Base-by-base conservation (phyloP, 2,113 vertebrate species). In the Psittacara wagleri region DNA sequence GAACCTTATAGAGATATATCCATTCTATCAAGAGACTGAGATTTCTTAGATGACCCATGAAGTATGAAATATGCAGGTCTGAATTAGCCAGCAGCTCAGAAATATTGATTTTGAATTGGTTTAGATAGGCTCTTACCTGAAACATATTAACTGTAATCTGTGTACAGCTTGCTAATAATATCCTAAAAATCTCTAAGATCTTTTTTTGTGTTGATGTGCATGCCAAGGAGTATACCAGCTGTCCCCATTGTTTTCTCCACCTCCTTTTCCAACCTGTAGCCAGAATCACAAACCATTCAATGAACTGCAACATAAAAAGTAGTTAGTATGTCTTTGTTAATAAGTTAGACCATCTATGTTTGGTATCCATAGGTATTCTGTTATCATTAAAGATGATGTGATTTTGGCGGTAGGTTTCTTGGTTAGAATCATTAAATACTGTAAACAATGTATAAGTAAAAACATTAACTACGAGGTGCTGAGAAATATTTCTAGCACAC, bases 41-140 rank as follows among this genome's bases (percentile, higher is more conserved):
- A 59, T 80, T 88, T 92, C 75, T 90, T 43, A 85, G 31, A 84
- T 83, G 37, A 83, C 73, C n/a, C 29, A 63, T 1, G 0, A 61
- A 88, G 17, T 70, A 76, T 0, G 0, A 87, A 90, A 76, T 61
- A 83, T 13, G 18, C 69, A 39, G 2, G 1, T 70, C 61, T 80
- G 63, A 86, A 88, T 67, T 66, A 86, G 19, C 39, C 29, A 72
- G 11, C 7, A n/a, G 46, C 61, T 86, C 39, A 81, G 43, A 73
- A 89, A 72, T 77, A 90, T 8, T 72, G 83, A 93, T 93, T 92
- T 94, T 67, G 74, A 92, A 86, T 80, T 85, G 43, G 29, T 25
- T 89, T 88, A 92, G 33, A 68, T 33, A 75, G 62, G 18, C 13
- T 86, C 87, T 59, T 83, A 17, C 13, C n/a, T 83, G 17, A 85